These are phyloP conservation scores for Melanaphis sacchari DNA, from an alignment of 1,140 invertebrate genomes.

Conservation along the genomic window DNA sequence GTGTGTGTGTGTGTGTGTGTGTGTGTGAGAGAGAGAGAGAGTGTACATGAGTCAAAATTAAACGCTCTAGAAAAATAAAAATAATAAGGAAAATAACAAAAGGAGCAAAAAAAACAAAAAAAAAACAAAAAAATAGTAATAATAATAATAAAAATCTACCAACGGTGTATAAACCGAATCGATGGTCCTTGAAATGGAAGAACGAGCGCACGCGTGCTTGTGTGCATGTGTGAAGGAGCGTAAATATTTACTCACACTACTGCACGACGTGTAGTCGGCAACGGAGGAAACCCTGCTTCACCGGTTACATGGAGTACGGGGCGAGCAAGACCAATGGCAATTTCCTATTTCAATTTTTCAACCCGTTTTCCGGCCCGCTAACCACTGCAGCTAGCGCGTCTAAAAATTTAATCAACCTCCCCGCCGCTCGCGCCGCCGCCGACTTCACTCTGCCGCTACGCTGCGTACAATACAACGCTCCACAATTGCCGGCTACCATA, in stretches of 20 bases:
- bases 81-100: conserved; percentile 24
- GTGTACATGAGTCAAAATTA: neutral
- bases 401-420: conserved; percentile 41
- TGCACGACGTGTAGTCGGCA: neutral
- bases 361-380: conserved; percentile 34
- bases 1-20: neutral
- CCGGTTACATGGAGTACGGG: neutral
- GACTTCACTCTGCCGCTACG: neutral
- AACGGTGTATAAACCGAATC: conserved; percentile 9
- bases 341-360: conserved; percentile 55
- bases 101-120: neutral
- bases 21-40: too few species aligned
- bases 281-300: neutral
- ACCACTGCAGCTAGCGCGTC: conserved; percentile 13
- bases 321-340: conserved; percentile 12
- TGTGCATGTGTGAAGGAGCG: neutral
- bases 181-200: neutral
- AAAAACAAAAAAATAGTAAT: neutral
- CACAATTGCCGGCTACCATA: neutral
- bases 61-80: conserved; percentile 7
- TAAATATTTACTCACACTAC: neutral
- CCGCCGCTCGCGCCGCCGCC: neutral
- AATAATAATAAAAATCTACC: neutral
- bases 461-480: neutral
- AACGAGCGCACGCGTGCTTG: neutral